Conservation (phyloP, 2,797 vertebrate species). For the Staurois parvus region DNA sequence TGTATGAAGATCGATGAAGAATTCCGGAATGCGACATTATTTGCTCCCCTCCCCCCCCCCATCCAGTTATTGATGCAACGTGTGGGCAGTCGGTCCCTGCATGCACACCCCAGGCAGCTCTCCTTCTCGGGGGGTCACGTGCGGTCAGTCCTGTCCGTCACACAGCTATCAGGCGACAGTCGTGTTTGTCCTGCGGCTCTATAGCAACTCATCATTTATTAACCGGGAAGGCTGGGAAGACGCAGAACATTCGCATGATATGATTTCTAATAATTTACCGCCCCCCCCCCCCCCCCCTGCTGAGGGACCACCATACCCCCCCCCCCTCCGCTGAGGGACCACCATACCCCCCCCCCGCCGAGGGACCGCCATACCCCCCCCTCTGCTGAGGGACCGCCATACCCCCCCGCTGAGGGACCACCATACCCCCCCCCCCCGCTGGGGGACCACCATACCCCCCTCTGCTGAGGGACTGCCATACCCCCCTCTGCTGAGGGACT, state of each 20-base stretch:
- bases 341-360: background rate
- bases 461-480: background rate
- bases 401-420: too few relatives aligned
- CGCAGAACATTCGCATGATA: too few relatives aligned
- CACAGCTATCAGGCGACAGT: background rate
- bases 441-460: too few relatives aligned
- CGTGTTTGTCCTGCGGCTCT: slow-evolving; percentile 4
- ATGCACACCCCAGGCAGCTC: too few relatives aligned
- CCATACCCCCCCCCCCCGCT: background rate
- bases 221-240: background rate
- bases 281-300: background rate
- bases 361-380: background rate
- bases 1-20: too few relatives aligned
- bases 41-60: too few relatives aligned
- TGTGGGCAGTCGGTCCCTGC: too few relatives aligned
- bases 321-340: too few relatives aligned
- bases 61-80: too few relatives aligned
- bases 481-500: background rate
- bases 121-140: too few relatives aligned
- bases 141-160: too few relatives aligned
- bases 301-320: background rate
- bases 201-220: slow-evolving; percentile 35
- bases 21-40: too few relatives aligned
- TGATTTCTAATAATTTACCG: background rate
- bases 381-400: background rate